These are phyloP conservation scores for Chydorus sphaericus DNA, from an alignment of 2,888 invertebrate species.

Conservation along the genomic window DNA sequence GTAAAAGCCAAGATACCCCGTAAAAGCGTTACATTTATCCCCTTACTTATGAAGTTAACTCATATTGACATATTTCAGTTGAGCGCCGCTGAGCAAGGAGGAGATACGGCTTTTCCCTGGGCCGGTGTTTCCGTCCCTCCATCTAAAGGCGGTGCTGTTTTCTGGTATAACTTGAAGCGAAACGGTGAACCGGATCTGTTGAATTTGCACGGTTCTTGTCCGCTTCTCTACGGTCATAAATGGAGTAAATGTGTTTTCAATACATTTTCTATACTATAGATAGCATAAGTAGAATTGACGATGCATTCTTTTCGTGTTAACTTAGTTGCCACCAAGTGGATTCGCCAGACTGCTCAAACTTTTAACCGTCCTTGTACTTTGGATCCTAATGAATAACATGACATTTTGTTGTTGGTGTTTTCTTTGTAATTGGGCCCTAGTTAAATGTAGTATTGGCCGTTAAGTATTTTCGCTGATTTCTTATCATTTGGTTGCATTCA, in stretches of 20 bases:
- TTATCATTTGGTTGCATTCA: too few species aligned
- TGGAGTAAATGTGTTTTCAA: slow-evolving; percentile 28
- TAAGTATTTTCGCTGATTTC: too few species aligned
- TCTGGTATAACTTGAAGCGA: slow-evolving; percentile 32
- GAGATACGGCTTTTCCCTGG: slow-evolving; percentile 25
- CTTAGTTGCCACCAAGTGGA: slow-evolving; percentile 34
- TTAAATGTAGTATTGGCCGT: too few species aligned
- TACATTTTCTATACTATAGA: too few species aligned
- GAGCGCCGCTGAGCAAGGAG: slow-evolving; percentile 23
- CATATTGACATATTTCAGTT: slow-evolving; percentile 14
- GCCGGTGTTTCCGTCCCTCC: slow-evolving; percentile 24
- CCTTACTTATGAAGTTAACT: too few species aligned
- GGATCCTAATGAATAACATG: slow-evolving; percentile 13
- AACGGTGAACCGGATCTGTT: slow-evolving; percentile 29
- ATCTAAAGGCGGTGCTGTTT: slow-evolving; percentile 28
- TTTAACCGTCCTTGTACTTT: slow-evolving; percentile 21
- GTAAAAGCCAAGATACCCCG: too few species aligned
- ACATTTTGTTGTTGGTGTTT: too few species aligned
- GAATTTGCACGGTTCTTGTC: slow-evolving; percentile 36
- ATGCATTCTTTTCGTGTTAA: not conserved
- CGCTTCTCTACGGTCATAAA: slow-evolving; percentile 32
- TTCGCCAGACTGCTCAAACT: slow-evolving; percentile 35
- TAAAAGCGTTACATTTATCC: too few species aligned
- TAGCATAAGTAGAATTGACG: too few species aligned
- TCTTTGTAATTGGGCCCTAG: too few species aligned